Percentiles rank a stretch among this genome's conserved stretches.
These are phyloP conservation scores for Orchestes rusci DNA, from an alignment of 2,888 invertebrate species.

Conservation along the genomic window DNA sequence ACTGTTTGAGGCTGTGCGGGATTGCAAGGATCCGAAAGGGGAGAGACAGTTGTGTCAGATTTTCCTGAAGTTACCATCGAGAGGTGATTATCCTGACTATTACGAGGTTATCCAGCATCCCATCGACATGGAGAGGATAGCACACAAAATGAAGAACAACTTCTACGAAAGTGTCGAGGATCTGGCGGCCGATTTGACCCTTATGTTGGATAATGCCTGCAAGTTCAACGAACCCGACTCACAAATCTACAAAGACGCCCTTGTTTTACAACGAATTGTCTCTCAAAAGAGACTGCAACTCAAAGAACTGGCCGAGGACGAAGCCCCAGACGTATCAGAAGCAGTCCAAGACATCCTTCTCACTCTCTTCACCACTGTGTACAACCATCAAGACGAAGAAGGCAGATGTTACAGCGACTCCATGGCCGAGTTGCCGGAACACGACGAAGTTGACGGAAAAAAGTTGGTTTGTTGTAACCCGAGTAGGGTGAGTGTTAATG, in stretches of 20 bases:
- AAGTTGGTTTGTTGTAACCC: too few species aligned
- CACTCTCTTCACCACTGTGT: constrained; percentile 86
- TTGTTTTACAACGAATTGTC: constrained; percentile 85
- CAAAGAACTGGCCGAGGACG: constrained; percentile 58
- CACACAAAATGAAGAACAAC: constrained; percentile 71
- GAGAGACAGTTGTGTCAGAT: constrained; percentile 86
- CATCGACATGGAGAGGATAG: constrained; percentile 92
- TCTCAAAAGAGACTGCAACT: constrained; percentile 87
- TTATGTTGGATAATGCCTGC: constrained; percentile 96
- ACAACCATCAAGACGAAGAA: constrained; percentile 95
- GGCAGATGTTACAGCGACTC: constrained; percentile 95
- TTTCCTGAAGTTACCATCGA: constrained; percentile 91
- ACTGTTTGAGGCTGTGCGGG: constrained; percentile 82
- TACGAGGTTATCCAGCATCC: constrained; percentile 96
- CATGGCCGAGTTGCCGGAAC: constrained; percentile 86
- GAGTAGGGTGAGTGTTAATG: background rate
- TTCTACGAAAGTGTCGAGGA: constrained; percentile 79
- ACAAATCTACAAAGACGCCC: constrained; percentile 93
- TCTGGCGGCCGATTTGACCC: constrained; percentile 70
- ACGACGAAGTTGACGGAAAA: constrained; percentile 65
- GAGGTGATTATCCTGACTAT: constrained; percentile 89
- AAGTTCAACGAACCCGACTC: constrained; percentile 97
- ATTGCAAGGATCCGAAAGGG: constrained; percentile 78
- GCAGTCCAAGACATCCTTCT: constrained; percentile 87
- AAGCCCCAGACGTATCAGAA: constrained; percentile 81